Conservation (phyloP, 2,888 invertebrate species). For the Actias luna region DNA sequence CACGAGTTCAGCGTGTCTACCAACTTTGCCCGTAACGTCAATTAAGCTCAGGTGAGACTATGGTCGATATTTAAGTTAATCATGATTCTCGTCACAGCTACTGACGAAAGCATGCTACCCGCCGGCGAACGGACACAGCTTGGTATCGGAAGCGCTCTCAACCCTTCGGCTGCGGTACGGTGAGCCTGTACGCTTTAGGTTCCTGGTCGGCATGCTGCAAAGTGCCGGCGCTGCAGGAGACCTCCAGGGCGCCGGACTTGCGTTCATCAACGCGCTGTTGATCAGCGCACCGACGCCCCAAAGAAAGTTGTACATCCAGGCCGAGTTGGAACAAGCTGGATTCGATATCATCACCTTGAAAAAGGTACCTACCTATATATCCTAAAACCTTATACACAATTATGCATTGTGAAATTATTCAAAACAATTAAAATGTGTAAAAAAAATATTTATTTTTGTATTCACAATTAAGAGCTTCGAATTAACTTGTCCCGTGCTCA, state of each 20-base stretch:
- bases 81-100: slow-evolving; percentile 79
- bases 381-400: not conserved
- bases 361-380: slow-evolving; percentile 68
- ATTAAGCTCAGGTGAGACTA: too few relatives aligned
- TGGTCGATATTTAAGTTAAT: too few relatives aligned
- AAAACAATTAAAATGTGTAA: too few relatives aligned
- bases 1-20: too few relatives aligned
- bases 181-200: slow-evolving; percentile 95
- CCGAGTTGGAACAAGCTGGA: slow-evolving; percentile 91
- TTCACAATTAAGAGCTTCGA: too few relatives aligned
- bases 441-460: too few relatives aligned
- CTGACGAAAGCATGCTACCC: slow-evolving; percentile 91
- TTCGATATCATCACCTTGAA: slow-evolving; percentile 84
- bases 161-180: slow-evolving; percentile 93
- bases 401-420: not conserved
- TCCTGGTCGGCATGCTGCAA: slow-evolving; percentile 93
- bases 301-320: slow-evolving; percentile 91
- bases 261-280: slow-evolving; percentile 92
- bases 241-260: slow-evolving; percentile 89
- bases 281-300: slow-evolving; percentile 89
- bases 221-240: slow-evolving; percentile 88
- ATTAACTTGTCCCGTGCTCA: too few relatives aligned
- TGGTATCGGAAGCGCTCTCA: slow-evolving; percentile 95
- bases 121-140: slow-evolving; percentile 88
- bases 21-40: too few relatives aligned